Evolutionary conservation across 2,113 vertebrate genomes (phyloP), one percentile per base, ranked within the genome.

Genomic region (Microtus pennsylvanicus): DNA sequence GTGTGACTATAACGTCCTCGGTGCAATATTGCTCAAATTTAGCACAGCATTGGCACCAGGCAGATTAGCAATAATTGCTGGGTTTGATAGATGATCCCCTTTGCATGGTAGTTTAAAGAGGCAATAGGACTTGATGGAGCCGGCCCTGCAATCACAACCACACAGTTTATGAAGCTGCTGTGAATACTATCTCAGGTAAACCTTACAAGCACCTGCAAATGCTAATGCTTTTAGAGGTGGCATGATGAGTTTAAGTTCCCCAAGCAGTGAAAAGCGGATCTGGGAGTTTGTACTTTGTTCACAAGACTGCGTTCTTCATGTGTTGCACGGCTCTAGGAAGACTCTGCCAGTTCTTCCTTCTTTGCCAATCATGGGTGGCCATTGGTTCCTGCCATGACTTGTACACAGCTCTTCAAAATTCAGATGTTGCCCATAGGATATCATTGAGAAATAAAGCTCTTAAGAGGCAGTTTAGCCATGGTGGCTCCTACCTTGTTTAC

Each of bases 21-120:
- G 63, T 80, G 42, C 42, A 50, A 0, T 88, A 70, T 80, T 30
- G 28, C 87, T 94, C 72, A 94, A 61, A 90, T 93, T 92, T 90
- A 85, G 22, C 50, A 80, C 19, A 76, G 70, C 42, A 52, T 63
- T 85, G 65, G 45, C 13, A 61, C 70, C 45, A 47, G 67, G 55
- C 70, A 95, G 52, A 89, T 91, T 74, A 95, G 33, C 82, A 86
- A 24, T 93, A 87, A 95, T 85, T 72, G 30, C 67, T 74, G 24
- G 21, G 12, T 86, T 92, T 93, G 89, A 88, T 61, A 81, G 92
- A 94, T 91, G 22, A 72, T 90, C 94, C 75, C 24, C 28, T 92
- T 90, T 91, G 21, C 28, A 11, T 22, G 52, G 42, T 30, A 47
- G 52, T 86, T 91, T 91, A 55, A 97, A 89, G 50, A 90, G 93